These are phyloP conservation scores for Pelosia muscerda DNA, from an alignment of 2,888 invertebrate species.

Conservation along the genomic window DNA sequence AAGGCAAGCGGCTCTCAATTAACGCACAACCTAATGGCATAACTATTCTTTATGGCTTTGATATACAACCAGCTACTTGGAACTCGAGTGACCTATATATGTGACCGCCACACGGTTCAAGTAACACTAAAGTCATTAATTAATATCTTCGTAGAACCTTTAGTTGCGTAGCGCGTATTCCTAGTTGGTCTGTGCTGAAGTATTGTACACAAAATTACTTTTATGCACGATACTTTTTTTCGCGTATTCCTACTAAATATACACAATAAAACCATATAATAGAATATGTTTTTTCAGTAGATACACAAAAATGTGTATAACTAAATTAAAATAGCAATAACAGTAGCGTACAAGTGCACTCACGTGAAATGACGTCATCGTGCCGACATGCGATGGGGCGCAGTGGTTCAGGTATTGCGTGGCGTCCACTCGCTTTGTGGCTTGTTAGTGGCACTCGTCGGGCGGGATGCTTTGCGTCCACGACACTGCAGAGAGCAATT, in stretches of 20 bases:
- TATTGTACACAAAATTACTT: no score
- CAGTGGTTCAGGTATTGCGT: not conserved
- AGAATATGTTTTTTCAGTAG: not conserved
- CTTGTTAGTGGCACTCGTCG: not conserved
- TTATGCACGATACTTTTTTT: no score
- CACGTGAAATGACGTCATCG: not conserved
- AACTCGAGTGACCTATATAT: not conserved
- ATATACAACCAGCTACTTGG: not conserved
- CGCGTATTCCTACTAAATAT: no score
- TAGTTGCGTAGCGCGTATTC: no score
- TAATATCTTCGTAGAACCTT: not conserved
- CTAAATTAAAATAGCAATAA: not conserved
- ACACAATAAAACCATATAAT: no score
- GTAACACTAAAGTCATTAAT: not conserved
- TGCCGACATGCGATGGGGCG: no score
- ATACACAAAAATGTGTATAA: no score
- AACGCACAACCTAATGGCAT: not conserved
- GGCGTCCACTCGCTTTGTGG: not conserved
- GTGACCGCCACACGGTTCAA: not conserved
- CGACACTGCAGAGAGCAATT: not conserved
- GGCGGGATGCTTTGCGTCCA: not conserved
- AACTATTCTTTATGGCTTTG: not conserved
- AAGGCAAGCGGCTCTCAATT: conserved; percentile 6
- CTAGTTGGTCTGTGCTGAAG: not conserved
- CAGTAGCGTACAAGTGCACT: not conserved